Percentiles rank a stretch among this genome's conserved stretches.
phyloP scores from a whole-genome alignment of 2,113 vertebrate genomes.

The Lasiurus borealis region DNA sequence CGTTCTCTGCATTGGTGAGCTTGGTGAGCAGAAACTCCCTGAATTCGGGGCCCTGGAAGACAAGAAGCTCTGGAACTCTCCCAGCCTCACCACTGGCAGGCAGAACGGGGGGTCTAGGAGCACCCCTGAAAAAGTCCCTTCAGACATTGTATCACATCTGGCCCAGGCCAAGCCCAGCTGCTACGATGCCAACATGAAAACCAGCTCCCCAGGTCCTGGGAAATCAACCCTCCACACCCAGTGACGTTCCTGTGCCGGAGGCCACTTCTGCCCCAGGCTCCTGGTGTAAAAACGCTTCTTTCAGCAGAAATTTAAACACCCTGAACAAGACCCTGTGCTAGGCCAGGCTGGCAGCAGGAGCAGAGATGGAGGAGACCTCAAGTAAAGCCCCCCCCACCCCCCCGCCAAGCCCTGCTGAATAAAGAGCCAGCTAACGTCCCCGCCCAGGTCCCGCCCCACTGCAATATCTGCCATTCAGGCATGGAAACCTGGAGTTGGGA shows the following conservation, averaged over 20 bases:
- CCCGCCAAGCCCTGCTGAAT: not conserved
- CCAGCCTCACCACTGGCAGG: not conserved
- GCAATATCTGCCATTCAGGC: fast-evolving
- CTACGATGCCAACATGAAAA: not conserved
- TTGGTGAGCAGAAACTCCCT: slow-evolving; percentile 97
- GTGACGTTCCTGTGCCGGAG: not conserved
- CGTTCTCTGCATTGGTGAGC: slow-evolving; percentile 95
- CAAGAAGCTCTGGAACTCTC: not conserved
- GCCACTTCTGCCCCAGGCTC: not conserved
- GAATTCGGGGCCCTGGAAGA: slow-evolving; percentile 92
- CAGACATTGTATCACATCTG: not conserved
- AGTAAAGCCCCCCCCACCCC: not conserved
- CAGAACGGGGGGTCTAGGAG: not conserved
- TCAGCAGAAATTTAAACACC: not conserved
- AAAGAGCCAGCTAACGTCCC: not conserved
- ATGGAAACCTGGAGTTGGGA: too few species aligned
- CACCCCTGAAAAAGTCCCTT: not conserved
- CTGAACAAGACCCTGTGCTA: not conserved
- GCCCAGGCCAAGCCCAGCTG: not conserved
- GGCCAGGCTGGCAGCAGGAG: not conserved
- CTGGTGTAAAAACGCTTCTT: not conserved
- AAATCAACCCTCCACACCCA: not conserved
- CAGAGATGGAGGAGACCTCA: not conserved
- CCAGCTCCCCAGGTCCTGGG: not conserved
- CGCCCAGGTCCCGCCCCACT: not conserved